Conservation (phyloP, 2,888 invertebrate genomes). For the Ormyrus rosae region DNA sequence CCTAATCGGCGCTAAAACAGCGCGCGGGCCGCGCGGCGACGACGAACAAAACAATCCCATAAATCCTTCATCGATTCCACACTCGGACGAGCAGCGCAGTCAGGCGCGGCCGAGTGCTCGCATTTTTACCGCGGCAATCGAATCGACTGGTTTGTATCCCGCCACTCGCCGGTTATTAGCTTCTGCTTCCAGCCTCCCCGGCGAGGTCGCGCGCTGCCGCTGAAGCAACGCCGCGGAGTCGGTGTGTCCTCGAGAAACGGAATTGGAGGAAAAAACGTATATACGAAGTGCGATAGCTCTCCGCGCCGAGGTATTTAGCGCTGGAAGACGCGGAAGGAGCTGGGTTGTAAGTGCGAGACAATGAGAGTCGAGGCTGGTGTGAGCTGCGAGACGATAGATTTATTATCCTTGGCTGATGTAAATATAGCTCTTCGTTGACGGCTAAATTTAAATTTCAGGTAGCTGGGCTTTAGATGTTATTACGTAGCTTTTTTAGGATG, state of each 20-base stretch:
- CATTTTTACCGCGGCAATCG: slow-evolving; percentile 1
- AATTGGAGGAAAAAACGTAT: slow-evolving; percentile 37
- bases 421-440: too few relatives aligned
- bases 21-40: not conserved
- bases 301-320: slow-evolving; percentile 48
- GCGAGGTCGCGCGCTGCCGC: not conserved
- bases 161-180: slow-evolving; percentile 15
- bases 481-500: too few relatives aligned
- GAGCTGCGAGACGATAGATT: too few relatives aligned
- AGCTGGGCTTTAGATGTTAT: too few relatives aligned
- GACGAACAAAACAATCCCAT: slow-evolving; percentile 24
- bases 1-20: not conserved
- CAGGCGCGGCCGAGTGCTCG: not conserved
- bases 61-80: slow-evolving; percentile 25
- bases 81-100: not conserved
- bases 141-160: not conserved
- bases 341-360: too few relatives aligned
- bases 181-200: not conserved
- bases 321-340: not conserved
- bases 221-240: not conserved
- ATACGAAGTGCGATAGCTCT: not conserved
- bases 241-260: slow-evolving; percentile 10
- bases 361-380: too few relatives aligned
- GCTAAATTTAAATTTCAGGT: too few relatives aligned
- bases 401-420: too few relatives aligned